Evolutionary conservation across 2,888 invertebrate species (phyloP), one percentile per base, ranked within the genome.

Genomic region (Lasioglossum oenotherae): DNA sequence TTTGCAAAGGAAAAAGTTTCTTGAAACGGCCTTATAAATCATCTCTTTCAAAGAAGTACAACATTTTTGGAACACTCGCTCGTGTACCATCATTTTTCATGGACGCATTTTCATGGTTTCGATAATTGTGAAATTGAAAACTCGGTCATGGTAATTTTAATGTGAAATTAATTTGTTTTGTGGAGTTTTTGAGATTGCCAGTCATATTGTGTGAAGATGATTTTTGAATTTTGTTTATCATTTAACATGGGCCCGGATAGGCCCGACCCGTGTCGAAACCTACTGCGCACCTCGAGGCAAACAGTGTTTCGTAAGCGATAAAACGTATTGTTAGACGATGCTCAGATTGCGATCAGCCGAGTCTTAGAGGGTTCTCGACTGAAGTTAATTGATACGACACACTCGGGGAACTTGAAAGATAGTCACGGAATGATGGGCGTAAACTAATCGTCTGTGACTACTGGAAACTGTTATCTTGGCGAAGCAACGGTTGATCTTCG

Each of bases 301-400:
- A 78, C 77, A 69, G 38, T 38, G 77, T 69, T 35, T 49, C 67
- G 69, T 69, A 69, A 78, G 77, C 77, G 69, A 69, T 78, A 69
- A 53, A 69, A 27, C 69, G 38, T 38, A 69, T 67, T 67, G 67
- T 35, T 53, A 69, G 69, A 78, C 69, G 49, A 69, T 38, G 49
- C 38, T 49, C 69, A 77, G 49, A 77, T 77, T 77, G 69, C 69
- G 77, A 69, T 69, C 77, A 35, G 49, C 27, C 10, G 23, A 49
- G 49, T 19, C 49, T 46, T 10, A 0, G 69, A 49, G 69, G 35
- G 77, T 27, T 16, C 46, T 69, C 27, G 49, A 69, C 60, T 79
- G 27, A 77, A 78, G 49, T 49, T 44, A 35, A 77, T 69, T 67
- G 46, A 69, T 77, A 44, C 35, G 23, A 16, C n/a, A 31, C 35